Conservation (phyloP, 2,797 vertebrate species). For the Euphonia xanthogaster region DNA sequence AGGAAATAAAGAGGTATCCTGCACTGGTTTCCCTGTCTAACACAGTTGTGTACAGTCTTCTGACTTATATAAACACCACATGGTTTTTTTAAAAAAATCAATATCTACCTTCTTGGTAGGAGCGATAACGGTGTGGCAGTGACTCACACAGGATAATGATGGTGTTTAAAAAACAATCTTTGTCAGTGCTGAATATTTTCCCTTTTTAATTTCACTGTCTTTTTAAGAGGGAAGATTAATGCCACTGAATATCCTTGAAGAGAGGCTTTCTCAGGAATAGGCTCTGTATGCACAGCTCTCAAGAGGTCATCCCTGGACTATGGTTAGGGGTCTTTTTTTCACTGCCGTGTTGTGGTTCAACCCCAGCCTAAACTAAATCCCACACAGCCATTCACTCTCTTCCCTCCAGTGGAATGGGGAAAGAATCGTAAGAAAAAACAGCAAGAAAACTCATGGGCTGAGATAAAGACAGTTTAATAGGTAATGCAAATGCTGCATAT, state of each 20-base stretch:
- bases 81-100: rapidly evolving
- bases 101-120: neutral
- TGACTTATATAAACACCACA: neutral
- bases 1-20: neutral
- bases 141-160: neutral
- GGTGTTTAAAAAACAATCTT: neutral
- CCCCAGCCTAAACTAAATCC: neutral
- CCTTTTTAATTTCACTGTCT: neutral
- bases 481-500: neutral
- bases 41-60: neutral
- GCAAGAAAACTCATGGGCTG: neutral
- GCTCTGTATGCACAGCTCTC: neutral
- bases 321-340: neutral
- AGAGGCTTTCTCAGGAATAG: neutral
- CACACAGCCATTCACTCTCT: neutral
- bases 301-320: neutral
- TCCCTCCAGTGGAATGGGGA: neutral
- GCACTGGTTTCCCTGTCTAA: neutral
- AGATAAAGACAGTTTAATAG: neutral
- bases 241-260: neutral
- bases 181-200: neutral
- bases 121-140: neutral
- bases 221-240: neutral
- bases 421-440: neutral
- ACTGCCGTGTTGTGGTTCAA: neutral